Percentiles rank a stretch among this genome's conserved stretches.
Conservation (phyloP, 2,113 vertebrate species). For the Syngnathus typhle region DNA sequence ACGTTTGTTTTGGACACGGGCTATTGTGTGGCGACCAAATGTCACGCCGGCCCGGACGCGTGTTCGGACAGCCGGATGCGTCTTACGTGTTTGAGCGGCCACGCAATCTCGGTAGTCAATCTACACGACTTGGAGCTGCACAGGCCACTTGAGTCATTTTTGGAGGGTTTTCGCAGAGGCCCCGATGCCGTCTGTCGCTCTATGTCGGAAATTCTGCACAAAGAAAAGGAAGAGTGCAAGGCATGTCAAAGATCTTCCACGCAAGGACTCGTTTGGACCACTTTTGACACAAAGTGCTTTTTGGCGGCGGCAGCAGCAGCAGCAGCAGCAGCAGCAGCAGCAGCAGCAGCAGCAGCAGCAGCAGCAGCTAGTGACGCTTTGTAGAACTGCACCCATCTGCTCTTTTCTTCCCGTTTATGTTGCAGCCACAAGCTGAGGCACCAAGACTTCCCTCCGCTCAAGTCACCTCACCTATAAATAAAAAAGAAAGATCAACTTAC, state of each 20-base stretch:
- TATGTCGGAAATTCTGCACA: background rate
- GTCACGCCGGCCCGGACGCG: conserved; percentile 39
- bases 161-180: conserved; percentile 41
- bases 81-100: background rate
- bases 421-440: background rate
- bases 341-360: background rate
- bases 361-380: background rate
- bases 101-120: background rate
- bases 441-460: too few relatives aligned
- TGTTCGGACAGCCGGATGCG: background rate
- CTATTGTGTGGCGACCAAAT: conserved; percentile 9
- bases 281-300: background rate
- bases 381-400: background rate
- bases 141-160: conserved; percentile 40
- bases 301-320: too few relatives aligned
- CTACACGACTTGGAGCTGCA: background rate
- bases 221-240: too few relatives aligned
- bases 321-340: background rate
- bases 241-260: too few relatives aligned
- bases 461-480: background rate
- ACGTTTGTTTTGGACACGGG: conserved; percentile 53
- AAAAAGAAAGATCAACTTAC: too few relatives aligned
- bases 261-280: too few relatives aligned
- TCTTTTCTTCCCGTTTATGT: background rate
- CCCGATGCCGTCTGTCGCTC: conserved; percentile 30